These are phyloP conservation scores for Neomicropteryx cornuta DNA, from an alignment of 1,140 invertebrate species.

Conservation along the genomic window DNA sequence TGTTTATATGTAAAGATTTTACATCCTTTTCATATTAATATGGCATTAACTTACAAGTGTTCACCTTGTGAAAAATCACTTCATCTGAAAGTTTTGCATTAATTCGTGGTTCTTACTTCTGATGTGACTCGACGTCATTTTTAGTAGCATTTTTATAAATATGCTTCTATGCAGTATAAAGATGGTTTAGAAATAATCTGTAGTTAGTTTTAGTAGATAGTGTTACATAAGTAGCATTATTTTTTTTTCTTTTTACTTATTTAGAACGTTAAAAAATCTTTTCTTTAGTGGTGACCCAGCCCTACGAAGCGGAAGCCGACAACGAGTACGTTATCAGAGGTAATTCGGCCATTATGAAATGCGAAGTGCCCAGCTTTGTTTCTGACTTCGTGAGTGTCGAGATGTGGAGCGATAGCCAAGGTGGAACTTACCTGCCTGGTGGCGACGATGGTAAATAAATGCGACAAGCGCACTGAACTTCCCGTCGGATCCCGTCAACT, in stretches of 20 bases:
- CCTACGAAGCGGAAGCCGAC: slow-evolving; percentile 71
- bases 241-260: not conserved
- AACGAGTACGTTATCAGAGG: slow-evolving; percentile 80
- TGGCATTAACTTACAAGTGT: no score
- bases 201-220: no score
- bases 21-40: not conserved
- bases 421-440: slow-evolving; percentile 52
- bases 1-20: not conserved
- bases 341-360: slow-evolving; percentile 79
- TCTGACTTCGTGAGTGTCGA: slow-evolving; percentile 76
- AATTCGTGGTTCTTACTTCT: no score
- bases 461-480: slow-evolving; percentile 7
- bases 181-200: no score
- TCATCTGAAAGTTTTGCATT: no score
- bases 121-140: no score
- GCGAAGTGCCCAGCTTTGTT: slow-evolving; percentile 78
- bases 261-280: no score
- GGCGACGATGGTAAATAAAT: slow-evolving; percentile 34
- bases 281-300: slow-evolving; percentile 69
- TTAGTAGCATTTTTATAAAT: no score
- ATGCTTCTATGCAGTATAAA: no score
- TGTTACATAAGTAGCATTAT: no score
- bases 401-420: slow-evolving; percentile 67
- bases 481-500: slow-evolving; percentile 6
- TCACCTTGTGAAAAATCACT: no score